These are phyloP conservation scores for Pelochelys cantorii DNA, from an alignment of 2,797 vertebrate species.

Conservation along the genomic window DNA sequence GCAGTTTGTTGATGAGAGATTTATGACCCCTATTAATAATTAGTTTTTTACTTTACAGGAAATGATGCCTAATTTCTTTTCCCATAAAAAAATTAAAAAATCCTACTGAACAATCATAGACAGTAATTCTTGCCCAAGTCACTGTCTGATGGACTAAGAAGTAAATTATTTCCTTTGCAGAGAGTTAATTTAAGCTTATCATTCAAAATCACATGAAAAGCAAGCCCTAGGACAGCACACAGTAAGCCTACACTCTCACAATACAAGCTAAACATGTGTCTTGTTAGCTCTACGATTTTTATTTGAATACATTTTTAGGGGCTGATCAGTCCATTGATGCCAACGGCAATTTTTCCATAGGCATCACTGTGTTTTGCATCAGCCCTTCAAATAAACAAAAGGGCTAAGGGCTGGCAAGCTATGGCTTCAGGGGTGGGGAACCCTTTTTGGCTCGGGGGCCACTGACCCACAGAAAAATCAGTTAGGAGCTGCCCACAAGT, in stretches of 20 bases:
- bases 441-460: too few species aligned
- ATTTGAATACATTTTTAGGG: not conserved
- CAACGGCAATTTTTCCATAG: not conserved
- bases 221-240: not conserved
- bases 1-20: not conserved
- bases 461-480: too few species aligned
- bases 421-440: too few species aligned
- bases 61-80: not conserved
- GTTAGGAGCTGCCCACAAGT: too few species aligned
- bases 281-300: not conserved
- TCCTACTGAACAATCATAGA: not conserved
- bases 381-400: not conserved
- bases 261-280: not conserved
- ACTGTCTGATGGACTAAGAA: not conserved
- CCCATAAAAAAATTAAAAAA: not conserved
- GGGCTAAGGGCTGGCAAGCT: not conserved
- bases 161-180: not conserved
- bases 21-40: not conserved
- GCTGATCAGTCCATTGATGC: accelerated
- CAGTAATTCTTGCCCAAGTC: not conserved
- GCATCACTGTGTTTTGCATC: accelerated
- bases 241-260: not conserved
- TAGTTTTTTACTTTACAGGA: not conserved
- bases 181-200: not conserved
- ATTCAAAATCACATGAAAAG: not conserved